These are phyloP conservation scores for Anniella stebbinsi DNA, from an alignment of 2,797 vertebrate species.

Conservation along the genomic window DNA sequence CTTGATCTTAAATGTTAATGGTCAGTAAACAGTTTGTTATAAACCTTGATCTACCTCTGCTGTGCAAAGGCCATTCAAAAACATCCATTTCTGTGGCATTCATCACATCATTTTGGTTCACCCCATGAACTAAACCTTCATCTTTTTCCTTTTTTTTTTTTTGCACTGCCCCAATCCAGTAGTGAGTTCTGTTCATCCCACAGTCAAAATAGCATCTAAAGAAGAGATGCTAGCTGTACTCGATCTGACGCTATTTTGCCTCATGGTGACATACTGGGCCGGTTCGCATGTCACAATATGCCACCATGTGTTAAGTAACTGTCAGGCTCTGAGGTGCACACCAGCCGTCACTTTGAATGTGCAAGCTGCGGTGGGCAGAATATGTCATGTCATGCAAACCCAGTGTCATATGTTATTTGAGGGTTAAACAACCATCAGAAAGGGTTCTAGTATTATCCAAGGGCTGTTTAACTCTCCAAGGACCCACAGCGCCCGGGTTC, in stretches of 20 bases:
- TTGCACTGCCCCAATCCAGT: conserved; percentile 51
- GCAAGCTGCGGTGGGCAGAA: too few relatives aligned
- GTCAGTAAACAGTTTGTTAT: conserved; percentile 77
- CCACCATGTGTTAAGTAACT: too few relatives aligned
- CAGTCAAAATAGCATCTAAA: conserved; percentile 44
- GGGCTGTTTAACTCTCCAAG: too few relatives aligned
- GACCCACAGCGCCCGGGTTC: too few relatives aligned
- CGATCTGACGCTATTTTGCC: conserved; percentile 40
- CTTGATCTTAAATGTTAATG: conserved; percentile 66
- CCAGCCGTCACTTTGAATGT: too few relatives aligned
- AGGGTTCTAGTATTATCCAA: too few relatives aligned
- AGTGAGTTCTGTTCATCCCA: conserved; percentile 54
- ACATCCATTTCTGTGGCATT: conserved; percentile 58
- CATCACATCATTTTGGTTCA: conserved; percentile 56
- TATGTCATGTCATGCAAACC: too few relatives aligned
- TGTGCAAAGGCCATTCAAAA: conserved; percentile 70
- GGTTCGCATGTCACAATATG: too few relatives aligned
- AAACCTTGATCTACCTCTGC: conserved; percentile 76
- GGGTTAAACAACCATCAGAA: too few relatives aligned
- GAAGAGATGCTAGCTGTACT: conserved; percentile 58
- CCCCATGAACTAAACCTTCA: conserved; percentile 31
- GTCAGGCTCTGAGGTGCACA: too few relatives aligned
- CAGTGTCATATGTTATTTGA: too few relatives aligned
- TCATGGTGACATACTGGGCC: conserved; percentile 49
- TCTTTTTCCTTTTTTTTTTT: conserved; percentile 35